These are phyloP conservation scores for Muscicapa striata DNA, from an alignment of 2,797 vertebrate genomes.

Conservation along the genomic window DNA sequence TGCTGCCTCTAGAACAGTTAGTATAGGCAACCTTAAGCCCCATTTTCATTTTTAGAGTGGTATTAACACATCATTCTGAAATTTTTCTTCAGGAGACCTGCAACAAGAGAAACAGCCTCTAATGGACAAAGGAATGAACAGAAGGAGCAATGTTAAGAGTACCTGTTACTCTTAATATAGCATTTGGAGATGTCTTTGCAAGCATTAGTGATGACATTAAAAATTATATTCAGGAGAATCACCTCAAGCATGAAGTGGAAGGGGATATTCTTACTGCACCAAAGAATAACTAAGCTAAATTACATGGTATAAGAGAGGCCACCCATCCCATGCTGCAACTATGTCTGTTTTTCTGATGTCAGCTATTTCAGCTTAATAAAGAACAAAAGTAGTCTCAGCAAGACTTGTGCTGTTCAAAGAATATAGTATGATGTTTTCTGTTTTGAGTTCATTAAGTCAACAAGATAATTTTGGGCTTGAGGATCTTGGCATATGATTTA, in stretches of 20 bases:
- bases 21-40: neutral
- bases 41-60: neutral
- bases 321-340: neutral
- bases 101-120: conserved; percentile 60
- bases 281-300: neutral
- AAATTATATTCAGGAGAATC: neutral
- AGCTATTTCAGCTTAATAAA: neutral
- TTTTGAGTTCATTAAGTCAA: neutral
- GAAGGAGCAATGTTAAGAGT: neutral
- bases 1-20: neutral
- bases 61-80: neutral
- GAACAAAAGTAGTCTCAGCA: neutral
- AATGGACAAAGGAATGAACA: neutral
- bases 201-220: neutral
- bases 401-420: neutral
- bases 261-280: neutral
- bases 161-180: neutral
- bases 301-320: neutral
- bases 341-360: neutral
- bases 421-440: neutral
- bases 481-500: neutral
- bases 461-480: neutral
- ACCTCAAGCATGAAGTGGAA: neutral
- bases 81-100: conserved; percentile 75
- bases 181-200: neutral